Evolutionary conservation across 2,113 vertebrate genomes (phyloP).

Genomic region (Caracal caracal): DNA sequence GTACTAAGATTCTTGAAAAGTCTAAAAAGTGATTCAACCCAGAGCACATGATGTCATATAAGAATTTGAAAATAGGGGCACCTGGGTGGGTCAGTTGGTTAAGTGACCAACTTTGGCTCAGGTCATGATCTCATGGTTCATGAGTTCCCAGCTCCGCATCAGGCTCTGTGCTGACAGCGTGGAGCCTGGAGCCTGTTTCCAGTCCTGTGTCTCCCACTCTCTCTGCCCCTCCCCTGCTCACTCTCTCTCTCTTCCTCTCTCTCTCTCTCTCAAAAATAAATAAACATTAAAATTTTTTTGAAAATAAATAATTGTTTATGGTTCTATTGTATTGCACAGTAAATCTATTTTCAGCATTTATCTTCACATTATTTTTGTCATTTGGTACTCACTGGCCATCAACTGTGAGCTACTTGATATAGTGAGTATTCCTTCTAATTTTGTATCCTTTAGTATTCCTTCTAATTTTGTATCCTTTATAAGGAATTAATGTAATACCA

Average conservation of each 20-base stretch:
- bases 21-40: neutral
- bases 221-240: too few relatives aligned
- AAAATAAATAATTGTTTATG: neutral
- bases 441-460: neutral
- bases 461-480: neutral
- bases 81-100: too few relatives aligned
- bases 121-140: too few relatives aligned
- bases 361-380: neutral
- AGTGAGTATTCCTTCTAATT: neutral
- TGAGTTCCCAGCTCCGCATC: too few relatives aligned
- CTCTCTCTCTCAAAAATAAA: too few relatives aligned
- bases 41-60: neutral
- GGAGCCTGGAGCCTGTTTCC: too few relatives aligned
- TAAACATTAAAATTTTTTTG: too few relatives aligned
- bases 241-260: too few relatives aligned
- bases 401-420: neutral
- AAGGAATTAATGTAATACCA: neutral
- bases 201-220: too few relatives aligned
- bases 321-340: neutral
- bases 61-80: neutral
- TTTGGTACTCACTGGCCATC: neutral
- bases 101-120: too few relatives aligned
- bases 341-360: neutral
- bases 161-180: too few relatives aligned
- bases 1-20: neutral